Percentiles rank a stretch among this genome's conserved stretches.
phyloP scores from a whole-genome alignment of 2,888 invertebrate genomes.

The Cataglyphis cursor region DNA sequence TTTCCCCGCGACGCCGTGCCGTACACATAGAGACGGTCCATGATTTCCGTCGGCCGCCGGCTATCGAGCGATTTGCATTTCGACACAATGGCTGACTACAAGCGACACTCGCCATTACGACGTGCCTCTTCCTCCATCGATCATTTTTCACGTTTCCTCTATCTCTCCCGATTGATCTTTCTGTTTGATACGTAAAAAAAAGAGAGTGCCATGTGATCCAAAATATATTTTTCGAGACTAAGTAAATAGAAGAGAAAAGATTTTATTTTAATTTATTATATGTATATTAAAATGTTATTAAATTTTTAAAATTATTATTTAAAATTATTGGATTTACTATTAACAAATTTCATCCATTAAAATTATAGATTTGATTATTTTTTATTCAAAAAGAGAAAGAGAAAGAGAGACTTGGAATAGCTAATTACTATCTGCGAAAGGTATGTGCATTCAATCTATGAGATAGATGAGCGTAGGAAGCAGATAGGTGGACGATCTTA shows the following conservation, averaged over 20 bases:
- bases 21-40: conserved; percentile 26
- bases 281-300: no score
- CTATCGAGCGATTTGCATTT: conserved; percentile 54
- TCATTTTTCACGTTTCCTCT: conserved; percentile 1
- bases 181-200: background rate
- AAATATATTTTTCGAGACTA: background rate
- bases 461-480: background rate
- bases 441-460: background rate
- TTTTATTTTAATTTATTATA: no score
- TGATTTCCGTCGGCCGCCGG: conserved; percentile 49
- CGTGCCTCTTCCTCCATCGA: conserved; percentile 22
- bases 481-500: conserved; percentile 7
- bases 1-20: conserved; percentile 27
- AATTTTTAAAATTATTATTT: background rate
- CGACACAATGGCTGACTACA: conserved; percentile 50
- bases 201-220: background rate
- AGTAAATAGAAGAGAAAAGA: no score
- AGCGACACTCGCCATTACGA: conserved; percentile 41
- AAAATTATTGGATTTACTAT: background rate
- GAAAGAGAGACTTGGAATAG: background rate
- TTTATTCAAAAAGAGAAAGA: no score
- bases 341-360: background rate
- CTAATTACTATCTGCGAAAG: background rate
- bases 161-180: conserved; percentile 5
- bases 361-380: background rate